Evolutionary conservation across 2,888 invertebrate species (phyloP).

Genomic region (Yponomeuta cagnagella): DNA sequence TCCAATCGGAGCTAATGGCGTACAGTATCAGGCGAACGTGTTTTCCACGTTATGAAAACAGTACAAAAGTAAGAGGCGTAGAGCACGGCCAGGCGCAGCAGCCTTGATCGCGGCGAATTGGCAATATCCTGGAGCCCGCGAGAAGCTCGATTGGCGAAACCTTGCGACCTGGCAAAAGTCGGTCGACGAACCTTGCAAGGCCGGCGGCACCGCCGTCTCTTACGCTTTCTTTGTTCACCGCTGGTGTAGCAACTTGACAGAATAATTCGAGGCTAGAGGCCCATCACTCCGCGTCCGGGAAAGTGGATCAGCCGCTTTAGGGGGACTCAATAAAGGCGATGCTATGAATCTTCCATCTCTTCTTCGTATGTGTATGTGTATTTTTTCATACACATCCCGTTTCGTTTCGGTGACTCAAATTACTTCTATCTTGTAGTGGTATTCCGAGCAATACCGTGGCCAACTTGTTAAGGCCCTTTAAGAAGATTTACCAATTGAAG

Average conservation of each 20-base stretch:
- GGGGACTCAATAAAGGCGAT: background rate
- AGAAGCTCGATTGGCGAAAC: conserved; percentile 74
- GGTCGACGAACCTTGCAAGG: conserved; percentile 73
- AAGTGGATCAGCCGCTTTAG: background rate
- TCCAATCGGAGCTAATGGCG: background rate
- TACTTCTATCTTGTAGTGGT: background rate
- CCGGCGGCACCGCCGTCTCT: conserved; percentile 31
- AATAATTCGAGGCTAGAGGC: conserved; percentile 9
- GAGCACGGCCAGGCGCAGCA: conserved; percentile 44
- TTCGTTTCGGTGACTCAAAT: background rate
- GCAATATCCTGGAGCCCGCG: conserved; percentile 72
- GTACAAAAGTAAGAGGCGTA: conserved; percentile 62
- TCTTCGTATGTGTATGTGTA: background rate
- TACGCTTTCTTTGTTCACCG: conserved; percentile 69
- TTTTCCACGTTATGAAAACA: conserved; percentile 14
- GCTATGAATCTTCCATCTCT: background rate
- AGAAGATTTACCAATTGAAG: background rate
- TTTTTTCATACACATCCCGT: background rate
- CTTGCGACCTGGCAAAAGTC: conserved; percentile 73
- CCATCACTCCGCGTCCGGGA: conserved; percentile 12
- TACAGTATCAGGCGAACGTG: conserved; percentile 1
- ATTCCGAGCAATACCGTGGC: background rate
- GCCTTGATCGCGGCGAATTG: conserved; percentile 72
- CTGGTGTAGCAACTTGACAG: background rate
- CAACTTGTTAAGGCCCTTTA: background rate